Evolutionary conservation across 2,113 vertebrate species (phyloP).

Genomic region (Apodemus sylvaticus): DNA sequence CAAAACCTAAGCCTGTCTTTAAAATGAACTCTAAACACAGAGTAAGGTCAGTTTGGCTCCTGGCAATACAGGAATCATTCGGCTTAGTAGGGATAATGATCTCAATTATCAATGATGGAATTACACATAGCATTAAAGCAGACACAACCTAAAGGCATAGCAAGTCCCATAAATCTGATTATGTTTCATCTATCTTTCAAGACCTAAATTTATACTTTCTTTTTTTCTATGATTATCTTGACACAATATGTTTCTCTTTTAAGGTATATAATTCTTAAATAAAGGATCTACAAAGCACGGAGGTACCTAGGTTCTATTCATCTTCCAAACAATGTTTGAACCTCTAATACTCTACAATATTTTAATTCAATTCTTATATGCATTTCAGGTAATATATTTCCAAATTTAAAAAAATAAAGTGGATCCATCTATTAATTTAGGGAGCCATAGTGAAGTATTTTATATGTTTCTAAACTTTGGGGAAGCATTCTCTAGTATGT

Average conservation of each 20-base stretch:
- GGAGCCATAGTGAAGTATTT: not conserved
- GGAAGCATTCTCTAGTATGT: not conserved
- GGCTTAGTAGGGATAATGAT: not conserved
- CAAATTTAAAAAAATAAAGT: not conserved
- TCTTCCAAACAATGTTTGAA: not conserved
- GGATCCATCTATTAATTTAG: not conserved
- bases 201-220: not conserved
- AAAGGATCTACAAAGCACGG: not conserved
- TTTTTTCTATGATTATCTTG: not conserved
- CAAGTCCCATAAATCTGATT: not conserved
- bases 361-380: constrained; percentile 25
- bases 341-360: not conserved
- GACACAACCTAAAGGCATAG: not conserved
- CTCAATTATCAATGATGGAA: not conserved
- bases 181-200: not conserved
- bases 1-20: too few species aligned
- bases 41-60: too few species aligned
- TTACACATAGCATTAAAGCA: not conserved
- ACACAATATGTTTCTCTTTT: not conserved
- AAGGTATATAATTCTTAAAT: not conserved
- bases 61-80: not conserved
- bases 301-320: not conserved
- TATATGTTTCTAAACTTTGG: constrained; percentile 7
- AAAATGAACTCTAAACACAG: too few species aligned
- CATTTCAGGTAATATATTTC: not conserved